Evolutionary conservation across 2,113 vertebrate genomes (phyloP).

Genomic region (Gymnogyps californianus): DNA sequence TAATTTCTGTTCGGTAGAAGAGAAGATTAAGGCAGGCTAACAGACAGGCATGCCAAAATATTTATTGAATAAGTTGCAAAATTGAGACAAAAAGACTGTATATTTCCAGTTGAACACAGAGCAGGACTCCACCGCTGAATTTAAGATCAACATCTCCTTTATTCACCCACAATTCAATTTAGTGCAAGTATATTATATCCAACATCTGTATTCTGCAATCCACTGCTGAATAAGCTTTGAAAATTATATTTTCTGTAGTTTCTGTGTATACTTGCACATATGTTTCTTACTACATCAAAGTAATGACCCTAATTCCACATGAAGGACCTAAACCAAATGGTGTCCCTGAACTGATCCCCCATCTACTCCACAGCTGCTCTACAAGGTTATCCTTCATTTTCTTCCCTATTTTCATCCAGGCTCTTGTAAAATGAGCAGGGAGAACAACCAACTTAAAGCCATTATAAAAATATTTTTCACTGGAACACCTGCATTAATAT

Average conservation of each 20-base stretch:
- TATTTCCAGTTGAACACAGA: background rate
- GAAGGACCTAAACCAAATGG: background rate
- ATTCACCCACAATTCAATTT: background rate
- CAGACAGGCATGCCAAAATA: constrained; percentile 17
- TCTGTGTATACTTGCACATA: background rate
- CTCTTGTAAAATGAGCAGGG: background rate
- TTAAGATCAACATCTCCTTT: background rate
- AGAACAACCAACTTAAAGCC: background rate
- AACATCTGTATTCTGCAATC: background rate
- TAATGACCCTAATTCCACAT: background rate
- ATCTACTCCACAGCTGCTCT: background rate
- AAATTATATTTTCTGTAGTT: background rate
- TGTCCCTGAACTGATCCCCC: background rate
- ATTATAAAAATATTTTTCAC: background rate
- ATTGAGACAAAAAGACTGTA: background rate
- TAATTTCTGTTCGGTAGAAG: background rate
- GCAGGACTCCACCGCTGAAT: background rate
- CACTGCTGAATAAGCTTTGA: background rate
- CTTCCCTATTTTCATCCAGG: background rate
- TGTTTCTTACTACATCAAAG: background rate
- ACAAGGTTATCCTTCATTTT: background rate
- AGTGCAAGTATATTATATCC: background rate
- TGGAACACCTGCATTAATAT: background rate
- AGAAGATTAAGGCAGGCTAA: background rate
- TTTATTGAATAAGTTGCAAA: background rate